Conservation (phyloP, 1,140 invertebrate genomes). For the Melipona quadrifasciata region DNA sequence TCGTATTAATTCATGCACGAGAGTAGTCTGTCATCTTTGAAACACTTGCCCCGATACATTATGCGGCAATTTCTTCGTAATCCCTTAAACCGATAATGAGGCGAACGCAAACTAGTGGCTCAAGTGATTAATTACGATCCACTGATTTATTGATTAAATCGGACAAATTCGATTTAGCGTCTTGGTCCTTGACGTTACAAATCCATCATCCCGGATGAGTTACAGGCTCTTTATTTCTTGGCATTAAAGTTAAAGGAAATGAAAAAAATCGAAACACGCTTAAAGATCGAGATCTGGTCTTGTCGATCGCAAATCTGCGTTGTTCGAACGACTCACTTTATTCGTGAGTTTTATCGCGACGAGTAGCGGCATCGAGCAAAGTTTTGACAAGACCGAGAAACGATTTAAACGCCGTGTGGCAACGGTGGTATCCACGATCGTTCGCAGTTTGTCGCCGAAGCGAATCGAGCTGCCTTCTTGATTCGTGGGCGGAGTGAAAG, state of each 20-base stretch:
- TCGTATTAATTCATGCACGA: too few relatives aligned
- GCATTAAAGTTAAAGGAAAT: too few relatives aligned
- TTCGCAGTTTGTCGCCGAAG: background rate
- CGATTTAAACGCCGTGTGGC: background rate
- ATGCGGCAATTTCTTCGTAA: too few relatives aligned
- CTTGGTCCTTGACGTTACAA: too few relatives aligned
- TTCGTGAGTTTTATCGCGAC: background rate
- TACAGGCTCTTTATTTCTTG: too few relatives aligned
- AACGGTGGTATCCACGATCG: background rate
- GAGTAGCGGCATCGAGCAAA: conserved; percentile 23
- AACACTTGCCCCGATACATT: background rate
- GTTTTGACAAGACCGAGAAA: conserved; percentile 53
- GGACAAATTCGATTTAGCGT: too few relatives aligned
- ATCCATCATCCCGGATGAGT: too few relatives aligned
- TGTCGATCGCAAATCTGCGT: conserved; percentile 6
- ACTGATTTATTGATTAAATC: too few relatives aligned
- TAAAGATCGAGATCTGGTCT: background rate
- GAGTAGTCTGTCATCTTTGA: background rate
- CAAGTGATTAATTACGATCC: too few relatives aligned
- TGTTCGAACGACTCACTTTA: conserved; percentile 37
- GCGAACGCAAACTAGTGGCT: too few relatives aligned
- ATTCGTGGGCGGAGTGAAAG: conserved; percentile 32
- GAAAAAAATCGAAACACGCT: too few relatives aligned
- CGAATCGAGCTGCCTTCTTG: conserved; percentile 9
- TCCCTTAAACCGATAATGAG: too few relatives aligned